Evolutionary conservation across 2,888 invertebrate species (phyloP).

Genomic region (Cheiracanthium punctorium): DNA sequence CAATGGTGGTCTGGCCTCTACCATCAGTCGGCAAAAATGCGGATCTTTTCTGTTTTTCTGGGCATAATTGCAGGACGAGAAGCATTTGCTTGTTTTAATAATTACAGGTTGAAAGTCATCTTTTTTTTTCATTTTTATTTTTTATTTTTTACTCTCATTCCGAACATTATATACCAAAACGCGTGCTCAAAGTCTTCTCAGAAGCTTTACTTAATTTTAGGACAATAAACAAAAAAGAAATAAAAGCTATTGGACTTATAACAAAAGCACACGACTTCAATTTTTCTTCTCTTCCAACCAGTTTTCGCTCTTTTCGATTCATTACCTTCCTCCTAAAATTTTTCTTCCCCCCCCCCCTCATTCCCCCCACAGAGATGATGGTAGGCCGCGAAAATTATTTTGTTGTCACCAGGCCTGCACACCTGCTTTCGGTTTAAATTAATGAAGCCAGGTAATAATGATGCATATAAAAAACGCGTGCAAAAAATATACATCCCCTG

Average conservation of each 20-base stretch:
- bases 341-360: background rate
- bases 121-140: background rate
- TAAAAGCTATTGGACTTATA: background rate
- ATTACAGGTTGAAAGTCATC: slow-evolving; percentile 36
- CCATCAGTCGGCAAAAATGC: background rate
- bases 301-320: slow-evolving; percentile 21
- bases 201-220: slow-evolving; percentile 31
- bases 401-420: slow-evolving; percentile 37
- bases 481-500: background rate
- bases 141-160: background rate
- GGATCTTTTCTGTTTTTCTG: background rate
- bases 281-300: slow-evolving; percentile 7
- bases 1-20: background rate
- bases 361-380: background rate
- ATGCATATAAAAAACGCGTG: background rate
- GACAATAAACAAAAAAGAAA: background rate
- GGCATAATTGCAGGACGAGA: slow-evolving; percentile 34
- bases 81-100: slow-evolving; percentile 58
- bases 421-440: slow-evolving; percentile 50
- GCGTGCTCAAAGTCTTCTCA: background rate
- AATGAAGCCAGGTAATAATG: slow-evolving; percentile 33
- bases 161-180: background rate
- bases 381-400: slow-evolving; percentile 30
- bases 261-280: slow-evolving; percentile 46
- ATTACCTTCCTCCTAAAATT: background rate